Percentiles rank a stretch among this genome's conserved stretches.
Conservation (phyloP, 2,888 invertebrate genomes). For the Pammene fasciana region DNA sequence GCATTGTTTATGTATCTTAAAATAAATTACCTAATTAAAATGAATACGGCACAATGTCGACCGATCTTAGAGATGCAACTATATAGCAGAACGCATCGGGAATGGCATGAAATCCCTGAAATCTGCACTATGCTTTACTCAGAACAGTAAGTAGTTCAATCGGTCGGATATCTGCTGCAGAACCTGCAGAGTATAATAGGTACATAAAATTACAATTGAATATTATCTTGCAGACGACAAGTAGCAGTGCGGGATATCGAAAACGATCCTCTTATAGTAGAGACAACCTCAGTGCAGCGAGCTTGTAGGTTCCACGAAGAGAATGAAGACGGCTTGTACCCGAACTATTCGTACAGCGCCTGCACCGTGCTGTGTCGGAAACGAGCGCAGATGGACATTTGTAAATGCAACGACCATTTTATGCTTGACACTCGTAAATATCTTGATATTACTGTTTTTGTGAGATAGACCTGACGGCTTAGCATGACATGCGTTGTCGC, state of each 20-base stretch:
- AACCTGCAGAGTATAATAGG: background rate
- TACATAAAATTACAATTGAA: background rate
- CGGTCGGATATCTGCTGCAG: too few relatives aligned
- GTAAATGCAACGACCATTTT: conserved; percentile 88
- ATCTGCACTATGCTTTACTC: too few relatives aligned
- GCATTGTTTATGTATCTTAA: too few relatives aligned
- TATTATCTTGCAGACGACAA: conserved; percentile 68
- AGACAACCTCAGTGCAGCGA: conserved; percentile 85
- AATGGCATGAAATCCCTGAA: too few relatives aligned
- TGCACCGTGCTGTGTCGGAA: conserved; percentile 89
- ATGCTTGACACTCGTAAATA: conserved; percentile 85
- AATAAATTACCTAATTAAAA: too few relatives aligned
- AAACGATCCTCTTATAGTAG: conserved; percentile 86
- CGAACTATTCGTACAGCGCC: conserved; percentile 88
- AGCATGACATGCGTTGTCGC: too few relatives aligned
- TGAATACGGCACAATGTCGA: too few relatives aligned
- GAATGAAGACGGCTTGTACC: conserved; percentile 84
- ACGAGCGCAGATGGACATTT: conserved; percentile 83
- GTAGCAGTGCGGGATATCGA: conserved; percentile 85
- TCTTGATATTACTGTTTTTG: background rate
- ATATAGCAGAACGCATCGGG: too few relatives aligned
- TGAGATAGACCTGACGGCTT: too few relatives aligned
- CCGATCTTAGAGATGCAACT: too few relatives aligned
- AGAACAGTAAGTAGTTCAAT: too few relatives aligned
- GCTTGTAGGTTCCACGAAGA: conserved; percentile 88